Percentiles rank a stretch among this genome's conserved stretches.
Evolutionary conservation across 2,797 vertebrate species (phyloP).

Genomic region (Ciconia nigra): DNA sequence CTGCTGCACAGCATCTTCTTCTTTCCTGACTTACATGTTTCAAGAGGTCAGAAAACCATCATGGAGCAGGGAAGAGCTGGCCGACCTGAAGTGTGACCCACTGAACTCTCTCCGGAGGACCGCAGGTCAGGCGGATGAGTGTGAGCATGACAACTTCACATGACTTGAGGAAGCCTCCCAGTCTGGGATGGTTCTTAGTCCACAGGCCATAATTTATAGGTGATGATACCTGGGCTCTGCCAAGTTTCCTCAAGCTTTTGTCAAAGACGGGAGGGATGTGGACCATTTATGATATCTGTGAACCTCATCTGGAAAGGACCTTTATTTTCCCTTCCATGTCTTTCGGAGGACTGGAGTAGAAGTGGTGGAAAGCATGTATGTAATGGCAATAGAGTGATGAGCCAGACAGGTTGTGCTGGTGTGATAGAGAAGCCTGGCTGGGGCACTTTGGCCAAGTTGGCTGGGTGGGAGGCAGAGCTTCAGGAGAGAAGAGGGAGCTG

Average conservation of each 20-base stretch:
- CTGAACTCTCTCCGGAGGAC: not conserved
- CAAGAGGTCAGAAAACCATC: not conserved
- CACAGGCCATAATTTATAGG: not conserved
- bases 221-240: not conserved
- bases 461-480: not conserved
- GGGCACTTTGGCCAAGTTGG: not conserved
- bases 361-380: not conserved
- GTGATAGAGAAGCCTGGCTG: not conserved
- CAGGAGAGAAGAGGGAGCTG: not conserved
- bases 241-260: not conserved
- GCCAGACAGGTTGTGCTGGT: not conserved
- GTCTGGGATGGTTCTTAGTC: not conserved
- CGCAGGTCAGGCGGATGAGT: not conserved
- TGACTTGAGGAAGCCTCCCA: not conserved
- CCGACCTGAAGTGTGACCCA: not conserved
- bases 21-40: not conserved
- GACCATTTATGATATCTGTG: not conserved
- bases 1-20: not conserved
- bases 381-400: not conserved
- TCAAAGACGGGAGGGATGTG: rapidly evolving
- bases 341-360: not conserved
- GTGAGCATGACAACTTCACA: not conserved
- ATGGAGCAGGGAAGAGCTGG: not conserved
- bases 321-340: not conserved
- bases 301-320: not conserved